phyloP scores from a whole-genome alignment of 1,140 invertebrate genomes.

The Battus philenor region DNA sequence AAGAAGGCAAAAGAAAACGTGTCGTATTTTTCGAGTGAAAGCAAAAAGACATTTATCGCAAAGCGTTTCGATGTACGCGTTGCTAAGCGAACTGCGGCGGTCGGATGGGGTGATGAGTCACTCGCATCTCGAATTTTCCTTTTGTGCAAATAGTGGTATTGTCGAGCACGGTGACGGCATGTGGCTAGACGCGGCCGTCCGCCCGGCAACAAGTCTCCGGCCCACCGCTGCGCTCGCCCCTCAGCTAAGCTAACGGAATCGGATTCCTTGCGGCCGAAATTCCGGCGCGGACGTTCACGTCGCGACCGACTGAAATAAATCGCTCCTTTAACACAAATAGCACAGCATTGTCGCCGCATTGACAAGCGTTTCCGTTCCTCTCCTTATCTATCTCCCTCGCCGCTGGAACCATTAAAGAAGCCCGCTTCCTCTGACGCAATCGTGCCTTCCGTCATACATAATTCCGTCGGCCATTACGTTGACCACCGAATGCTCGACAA shows the following conservation, averaged over 20 bases:
- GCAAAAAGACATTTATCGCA: constrained; percentile 13
- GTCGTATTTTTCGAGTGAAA: constrained; percentile 26
- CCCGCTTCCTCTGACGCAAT: constrained; percentile 56
- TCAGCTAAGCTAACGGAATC: constrained; percentile 61
- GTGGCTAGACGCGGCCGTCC: constrained; percentile 29
- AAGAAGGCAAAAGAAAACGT: constrained; percentile 34
- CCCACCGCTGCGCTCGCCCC: constrained; percentile 24
- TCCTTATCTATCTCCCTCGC: constrained; percentile 48
- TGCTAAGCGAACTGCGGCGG: constrained; percentile 33
- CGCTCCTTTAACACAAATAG: constrained; percentile 72
- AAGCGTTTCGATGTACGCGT: constrained; percentile 9
- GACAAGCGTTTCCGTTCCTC: constrained; percentile 67
- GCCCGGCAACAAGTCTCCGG: constrained; percentile 30
- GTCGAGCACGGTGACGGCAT: constrained; percentile 35
- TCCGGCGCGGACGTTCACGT: constrained; percentile 70
- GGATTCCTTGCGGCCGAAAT: constrained; percentile 68
- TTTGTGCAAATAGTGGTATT: constrained; percentile 49
- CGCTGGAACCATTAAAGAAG: constrained; percentile 36
- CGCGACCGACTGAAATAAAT: constrained; percentile 71
- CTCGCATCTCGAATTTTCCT: constrained; percentile 70
- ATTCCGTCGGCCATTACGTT: constrained; percentile 22
- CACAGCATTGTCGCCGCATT: constrained; percentile 66
- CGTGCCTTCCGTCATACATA: constrained; percentile 38
- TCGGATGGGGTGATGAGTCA: constrained; percentile 54
- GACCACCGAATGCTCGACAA: constrained; percentile 19